Evolutionary conservation across 2,888 invertebrate genomes (phyloP).

Genomic region (Chaitophorus viminalis): DNA sequence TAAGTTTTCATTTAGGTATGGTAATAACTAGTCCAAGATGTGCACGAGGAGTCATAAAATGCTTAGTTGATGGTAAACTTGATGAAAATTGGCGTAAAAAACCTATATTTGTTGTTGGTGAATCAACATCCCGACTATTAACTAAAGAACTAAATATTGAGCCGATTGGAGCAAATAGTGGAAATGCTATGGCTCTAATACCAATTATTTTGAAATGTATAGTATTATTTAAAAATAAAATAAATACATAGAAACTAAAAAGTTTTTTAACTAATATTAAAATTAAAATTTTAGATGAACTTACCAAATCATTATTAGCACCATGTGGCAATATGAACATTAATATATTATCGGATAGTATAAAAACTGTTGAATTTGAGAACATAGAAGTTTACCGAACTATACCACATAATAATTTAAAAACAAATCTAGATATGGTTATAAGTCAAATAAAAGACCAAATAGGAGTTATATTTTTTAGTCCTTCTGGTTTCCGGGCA

Average conservation of each 20-base stretch:
- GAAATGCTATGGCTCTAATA: conserved; percentile 64
- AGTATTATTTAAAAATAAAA: conserved; percentile 14
- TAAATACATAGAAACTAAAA: not conserved
- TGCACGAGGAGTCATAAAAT: conserved; percentile 63
- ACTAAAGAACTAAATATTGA: conserved; percentile 63
- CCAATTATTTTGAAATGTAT: conserved; percentile 64
- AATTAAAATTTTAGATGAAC: conserved; percentile 63
- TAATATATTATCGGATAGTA: conserved; percentile 62
- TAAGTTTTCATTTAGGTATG: conserved; percentile 63
- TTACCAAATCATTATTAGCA: conserved; percentile 64
- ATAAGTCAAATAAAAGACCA: conserved; percentile 45
- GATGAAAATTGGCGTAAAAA: conserved; percentile 63
- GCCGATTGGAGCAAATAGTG: conserved; percentile 63
- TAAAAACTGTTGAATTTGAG: conserved; percentile 63
- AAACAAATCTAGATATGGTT: conserved; percentile 61
- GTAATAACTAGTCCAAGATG: conserved; percentile 65
- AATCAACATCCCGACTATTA: conserved; percentile 64
- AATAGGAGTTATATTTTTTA: conserved; percentile 64
- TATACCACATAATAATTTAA: conserved; percentile 63
- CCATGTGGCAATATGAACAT: conserved; percentile 64
- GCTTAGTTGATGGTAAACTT: conserved; percentile 59
- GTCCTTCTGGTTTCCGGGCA: conserved; percentile 65
- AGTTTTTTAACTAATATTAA: not conserved
- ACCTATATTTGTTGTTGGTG: conserved; percentile 65
- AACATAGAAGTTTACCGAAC: conserved; percentile 65